Conservation (phyloP, 2,888 invertebrate species). For the Hemaris fuciformis region DNA sequence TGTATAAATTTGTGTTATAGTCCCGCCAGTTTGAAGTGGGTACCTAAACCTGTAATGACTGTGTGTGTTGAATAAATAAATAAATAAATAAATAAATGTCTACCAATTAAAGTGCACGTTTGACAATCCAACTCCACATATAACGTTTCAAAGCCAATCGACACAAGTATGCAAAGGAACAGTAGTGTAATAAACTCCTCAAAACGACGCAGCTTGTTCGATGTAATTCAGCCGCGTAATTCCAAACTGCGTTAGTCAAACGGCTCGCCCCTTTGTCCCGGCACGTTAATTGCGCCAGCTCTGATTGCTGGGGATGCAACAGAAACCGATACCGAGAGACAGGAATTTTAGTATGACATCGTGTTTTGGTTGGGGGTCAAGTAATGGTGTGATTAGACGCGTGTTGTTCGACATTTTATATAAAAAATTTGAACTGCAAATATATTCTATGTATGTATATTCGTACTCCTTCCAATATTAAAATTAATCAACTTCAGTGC, state of each 20-base stretch:
- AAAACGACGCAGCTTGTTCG: conserved; percentile 4
- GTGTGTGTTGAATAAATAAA: too few relatives aligned
- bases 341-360: neutral
- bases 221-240: conserved; percentile 13
- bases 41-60: too few relatives aligned
- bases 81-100: too few relatives aligned
- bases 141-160: neutral
- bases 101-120: too few relatives aligned
- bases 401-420: too few relatives aligned
- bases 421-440: too few relatives aligned
- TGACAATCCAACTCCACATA: neutral
- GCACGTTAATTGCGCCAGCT: conserved; percentile 14
- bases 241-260: conserved; percentile 16
- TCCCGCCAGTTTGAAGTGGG: too few relatives aligned
- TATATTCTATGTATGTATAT: too few relatives aligned
- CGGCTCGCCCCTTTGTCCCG: conserved; percentile 15
- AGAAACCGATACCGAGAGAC: neutral
- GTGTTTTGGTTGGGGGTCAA: neutral
- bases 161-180: neutral
- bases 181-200: conserved; percentile 14
- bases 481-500: too few relatives aligned
- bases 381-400: too few relatives aligned
- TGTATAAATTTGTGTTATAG: too few relatives aligned
- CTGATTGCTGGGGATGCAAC: conserved; percentile 15
- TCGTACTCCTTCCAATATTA: too few relatives aligned